phyloP scores from a whole-genome alignment of 1,140 invertebrate genomes.

The Drosophila grimshawi region DNA sequence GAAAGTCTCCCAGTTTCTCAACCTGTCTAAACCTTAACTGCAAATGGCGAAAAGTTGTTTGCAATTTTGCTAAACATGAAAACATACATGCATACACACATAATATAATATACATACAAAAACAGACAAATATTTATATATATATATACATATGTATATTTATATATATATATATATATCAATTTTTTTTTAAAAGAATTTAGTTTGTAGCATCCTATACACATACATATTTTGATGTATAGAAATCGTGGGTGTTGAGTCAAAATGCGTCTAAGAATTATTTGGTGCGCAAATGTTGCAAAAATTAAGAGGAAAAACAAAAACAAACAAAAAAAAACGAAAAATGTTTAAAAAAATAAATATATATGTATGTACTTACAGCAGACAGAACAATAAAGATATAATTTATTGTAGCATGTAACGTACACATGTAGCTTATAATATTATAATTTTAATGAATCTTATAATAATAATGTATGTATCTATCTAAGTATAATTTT shows the following conservation, averaged over 20 bases:
- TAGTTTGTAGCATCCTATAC: constrained; percentile 48
- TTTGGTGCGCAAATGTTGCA: constrained; percentile 66
- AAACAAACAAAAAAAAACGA: constrained; percentile 3
- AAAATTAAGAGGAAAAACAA: constrained; percentile 4
- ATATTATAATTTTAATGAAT: constrained; percentile 34
- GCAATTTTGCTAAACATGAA: background rate
- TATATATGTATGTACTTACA: constrained; percentile 26
- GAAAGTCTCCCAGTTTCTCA: constrained; percentile 31
- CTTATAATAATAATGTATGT: constrained; percentile 40
- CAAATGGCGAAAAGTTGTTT: constrained; percentile 23
- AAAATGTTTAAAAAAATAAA: constrained; percentile 1
- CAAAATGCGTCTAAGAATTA: constrained; percentile 58
- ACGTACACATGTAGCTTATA: constrained; percentile 64
- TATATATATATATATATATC: constrained; percentile 46
- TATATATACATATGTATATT: constrained; percentile 12
- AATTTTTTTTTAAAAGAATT: constrained; percentile 59
- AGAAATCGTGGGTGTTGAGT: constrained; percentile 61
- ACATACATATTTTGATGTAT: constrained; percentile 36
- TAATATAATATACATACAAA: background rate
- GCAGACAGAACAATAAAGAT: constrained; percentile 65
- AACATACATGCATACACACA: background rate
- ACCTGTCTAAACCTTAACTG: constrained; percentile 15
- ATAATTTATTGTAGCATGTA: constrained; percentile 78
- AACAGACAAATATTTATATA: background rate
- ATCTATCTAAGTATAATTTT: constrained; percentile 49